Percentiles rank a stretch among this genome's conserved stretches.
Evolutionary conservation across 2,888 invertebrate genomes (phyloP).

Genomic region (Lycaena phlaeas): DNA sequence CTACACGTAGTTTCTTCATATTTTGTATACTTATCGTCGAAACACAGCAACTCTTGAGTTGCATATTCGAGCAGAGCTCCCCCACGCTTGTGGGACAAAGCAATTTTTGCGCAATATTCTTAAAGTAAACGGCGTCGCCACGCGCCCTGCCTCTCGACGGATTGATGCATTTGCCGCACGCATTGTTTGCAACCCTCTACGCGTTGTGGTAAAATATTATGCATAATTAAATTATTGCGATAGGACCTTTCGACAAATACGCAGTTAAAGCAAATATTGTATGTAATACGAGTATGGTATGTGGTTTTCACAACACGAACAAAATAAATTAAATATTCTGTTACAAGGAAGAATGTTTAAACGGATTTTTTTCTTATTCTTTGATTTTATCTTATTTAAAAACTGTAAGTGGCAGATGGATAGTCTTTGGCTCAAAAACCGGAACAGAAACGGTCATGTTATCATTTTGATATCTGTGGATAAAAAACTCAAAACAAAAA

Average conservation of each 20-base stretch:
- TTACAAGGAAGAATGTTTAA: no score
- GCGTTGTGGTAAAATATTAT: not conserved
- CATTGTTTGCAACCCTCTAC: slow-evolving; percentile 1
- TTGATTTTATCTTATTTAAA: no score
- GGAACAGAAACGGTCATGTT: no score
- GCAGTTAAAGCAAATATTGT: not conserved
- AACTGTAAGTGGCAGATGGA: no score
- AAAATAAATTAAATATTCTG: no score
- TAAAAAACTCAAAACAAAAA: no score
- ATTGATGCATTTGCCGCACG: slow-evolving; percentile 7
- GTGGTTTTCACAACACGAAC: no score
- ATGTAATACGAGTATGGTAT: no score
- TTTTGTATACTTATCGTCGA: slow-evolving; percentile 18
- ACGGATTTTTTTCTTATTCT: no score
- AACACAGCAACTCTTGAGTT: slow-evolving; percentile 17
- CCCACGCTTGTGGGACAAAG: slow-evolving; percentile 23
- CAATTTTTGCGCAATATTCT: slow-evolving; percentile 28
- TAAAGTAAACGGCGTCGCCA: slow-evolving; percentile 20
- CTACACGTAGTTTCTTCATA: no score
- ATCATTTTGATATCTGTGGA: no score
- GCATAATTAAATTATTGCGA: slow-evolving; percentile 7
- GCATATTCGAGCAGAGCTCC: slow-evolving; percentile 18
- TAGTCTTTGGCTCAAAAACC: no score
- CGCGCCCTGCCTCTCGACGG: slow-evolving; percentile 7
- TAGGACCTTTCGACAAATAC: not conserved